These are phyloP conservation scores for Apamea anceps DNA, from an alignment of 2,888 invertebrate genomes.

Conservation along the genomic window DNA sequence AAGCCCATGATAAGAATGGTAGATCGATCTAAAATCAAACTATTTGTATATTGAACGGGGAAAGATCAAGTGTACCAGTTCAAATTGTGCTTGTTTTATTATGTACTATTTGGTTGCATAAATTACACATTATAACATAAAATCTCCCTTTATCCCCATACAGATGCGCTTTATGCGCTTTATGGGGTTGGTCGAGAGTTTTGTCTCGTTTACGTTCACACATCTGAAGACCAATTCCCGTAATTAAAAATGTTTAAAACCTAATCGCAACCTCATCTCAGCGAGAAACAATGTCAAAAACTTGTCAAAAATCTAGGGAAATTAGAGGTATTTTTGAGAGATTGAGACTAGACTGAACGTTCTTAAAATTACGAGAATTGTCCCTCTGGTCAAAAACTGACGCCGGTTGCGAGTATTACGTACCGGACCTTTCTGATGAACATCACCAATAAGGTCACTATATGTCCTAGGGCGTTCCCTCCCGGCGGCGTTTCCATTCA, in stretches of 20 bases:
- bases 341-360: too few relatives aligned
- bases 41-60: neutral
- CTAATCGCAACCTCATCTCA: too few relatives aligned
- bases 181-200: too few relatives aligned
- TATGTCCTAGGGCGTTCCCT: neutral
- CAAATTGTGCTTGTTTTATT: neutral
- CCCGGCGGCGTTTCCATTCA: neutral
- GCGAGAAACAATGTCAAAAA: too few relatives aligned
- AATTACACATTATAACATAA: neutral
- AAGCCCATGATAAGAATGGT: constrained; percentile 16
- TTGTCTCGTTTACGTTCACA: neutral
- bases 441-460: neutral
- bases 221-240: neutral
- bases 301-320: too few relatives aligned
- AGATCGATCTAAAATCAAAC: constrained; percentile 20
- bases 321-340: too few relatives aligned
- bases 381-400: too few relatives aligned
- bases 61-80: neutral
- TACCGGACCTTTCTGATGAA: neutral
- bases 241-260: too few relatives aligned
- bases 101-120: constrained; percentile 6
- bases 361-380: too few relatives aligned
- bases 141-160: neutral
- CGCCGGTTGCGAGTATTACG: neutral
- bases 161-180: neutral